Conservation (phyloP, 2,113 vertebrate species). For the Catharus minimus region DNA sequence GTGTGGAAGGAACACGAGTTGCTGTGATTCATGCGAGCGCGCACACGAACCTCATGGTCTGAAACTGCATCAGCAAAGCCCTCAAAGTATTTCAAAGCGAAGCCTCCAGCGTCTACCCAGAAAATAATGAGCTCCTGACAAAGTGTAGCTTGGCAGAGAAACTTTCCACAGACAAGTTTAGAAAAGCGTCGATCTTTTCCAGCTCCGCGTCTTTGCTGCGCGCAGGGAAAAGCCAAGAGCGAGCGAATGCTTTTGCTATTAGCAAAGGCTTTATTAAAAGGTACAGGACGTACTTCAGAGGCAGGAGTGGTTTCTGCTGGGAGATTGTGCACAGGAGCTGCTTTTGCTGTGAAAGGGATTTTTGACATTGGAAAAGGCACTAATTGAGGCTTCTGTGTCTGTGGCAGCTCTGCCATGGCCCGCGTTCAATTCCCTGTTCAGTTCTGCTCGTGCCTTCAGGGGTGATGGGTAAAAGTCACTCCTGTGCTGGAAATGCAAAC, state of each 20-base stretch:
- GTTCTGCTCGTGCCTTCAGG: background rate
- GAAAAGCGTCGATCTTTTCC: conserved; percentile 47
- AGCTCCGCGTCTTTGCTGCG: conserved; percentile 23
- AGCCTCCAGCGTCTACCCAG: conserved; percentile 60
- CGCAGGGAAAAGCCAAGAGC: conserved; percentile 27
- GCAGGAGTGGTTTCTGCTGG: background rate
- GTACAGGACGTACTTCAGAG: background rate
- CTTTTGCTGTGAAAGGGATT: background rate
- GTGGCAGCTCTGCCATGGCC: background rate
- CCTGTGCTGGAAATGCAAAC: too few relatives aligned
- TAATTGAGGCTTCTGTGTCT: background rate
- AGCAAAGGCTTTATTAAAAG: conserved; percentile 35
- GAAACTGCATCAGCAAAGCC: conserved; percentile 12
- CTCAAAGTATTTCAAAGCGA: conserved; percentile 37
- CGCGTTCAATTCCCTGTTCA: background rate
- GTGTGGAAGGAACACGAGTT: background rate
- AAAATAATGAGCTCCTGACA: conserved; percentile 67
- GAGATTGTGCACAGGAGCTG: background rate
- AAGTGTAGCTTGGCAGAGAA: conserved; percentile 73
- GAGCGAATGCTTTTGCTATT: conserved; percentile 39
- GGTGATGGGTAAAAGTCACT: background rate
- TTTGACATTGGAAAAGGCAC: background rate
- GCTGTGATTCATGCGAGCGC: conserved; percentile 16
- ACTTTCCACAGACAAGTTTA: conserved; percentile 65
- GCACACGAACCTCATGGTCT: background rate